Percentiles rank a stretch among this genome's conserved stretches.
Conservation (phyloP, 2,113 vertebrate species). For the Colaptes auratus region DNA sequence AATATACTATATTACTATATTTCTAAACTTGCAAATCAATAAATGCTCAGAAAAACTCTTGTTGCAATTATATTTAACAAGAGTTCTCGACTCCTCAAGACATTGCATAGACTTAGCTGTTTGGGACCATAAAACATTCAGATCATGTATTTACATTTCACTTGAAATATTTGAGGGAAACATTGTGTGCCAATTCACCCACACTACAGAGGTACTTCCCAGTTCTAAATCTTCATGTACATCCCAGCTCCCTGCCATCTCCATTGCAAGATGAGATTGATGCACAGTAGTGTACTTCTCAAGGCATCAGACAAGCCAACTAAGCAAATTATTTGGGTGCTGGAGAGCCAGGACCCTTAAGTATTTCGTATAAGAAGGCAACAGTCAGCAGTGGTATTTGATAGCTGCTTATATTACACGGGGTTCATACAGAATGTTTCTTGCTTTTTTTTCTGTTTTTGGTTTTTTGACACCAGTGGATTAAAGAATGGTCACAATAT, state of each 20-base stretch:
- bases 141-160: neutral
- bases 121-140: neutral
- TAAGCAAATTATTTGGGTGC: neutral
- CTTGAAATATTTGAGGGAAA: neutral
- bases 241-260: neutral
- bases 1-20: neutral
- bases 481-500: neutral
- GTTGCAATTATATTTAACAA: neutral
- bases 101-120: neutral
- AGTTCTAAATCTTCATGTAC: neutral
- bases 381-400: neutral
- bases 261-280: neutral
- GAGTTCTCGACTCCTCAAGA: neutral
- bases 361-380: neutral
- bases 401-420: neutral
- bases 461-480: neutral
- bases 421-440: neutral
- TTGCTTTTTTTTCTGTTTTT: neutral
- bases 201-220: neutral
- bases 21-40: neutral
- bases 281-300: neutral
- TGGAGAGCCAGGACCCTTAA: neutral
- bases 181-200: neutral
- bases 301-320: neutral
- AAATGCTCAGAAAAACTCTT: neutral